Evolutionary conservation across 2,888 invertebrate genomes (phyloP).

Genomic region (Cinara cedri): DNA sequence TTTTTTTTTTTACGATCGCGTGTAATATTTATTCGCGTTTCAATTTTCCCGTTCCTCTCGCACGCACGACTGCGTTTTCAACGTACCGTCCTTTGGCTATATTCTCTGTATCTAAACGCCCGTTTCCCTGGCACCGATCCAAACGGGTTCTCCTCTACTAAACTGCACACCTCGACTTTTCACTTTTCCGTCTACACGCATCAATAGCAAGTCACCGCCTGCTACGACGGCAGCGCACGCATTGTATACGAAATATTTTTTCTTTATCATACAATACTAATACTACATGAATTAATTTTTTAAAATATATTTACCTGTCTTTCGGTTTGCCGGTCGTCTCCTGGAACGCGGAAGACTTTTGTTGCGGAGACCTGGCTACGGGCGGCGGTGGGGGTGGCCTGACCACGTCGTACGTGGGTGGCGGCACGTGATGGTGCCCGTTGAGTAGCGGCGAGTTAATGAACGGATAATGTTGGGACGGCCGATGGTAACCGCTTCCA

Average conservation of each 20-base stretch:
- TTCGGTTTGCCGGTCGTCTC: constrained; percentile 66
- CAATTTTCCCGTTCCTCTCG: constrained; percentile 1
- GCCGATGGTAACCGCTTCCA: constrained; percentile 64
- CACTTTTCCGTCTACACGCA: neutral
- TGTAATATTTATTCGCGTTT: neutral
- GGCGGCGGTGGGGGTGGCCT: constrained; percentile 60
- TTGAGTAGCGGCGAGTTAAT: constrained; percentile 64
- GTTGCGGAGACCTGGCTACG: constrained; percentile 58
- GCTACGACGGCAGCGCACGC: too few species aligned
- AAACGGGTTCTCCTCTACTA: neutral
- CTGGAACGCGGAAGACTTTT: constrained; percentile 27
- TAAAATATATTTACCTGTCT: constrained; percentile 67
- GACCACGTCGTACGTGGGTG: constrained; percentile 71
- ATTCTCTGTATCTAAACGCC: neutral
- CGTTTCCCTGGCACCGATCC: neutral
- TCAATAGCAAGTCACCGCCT: too few species aligned
- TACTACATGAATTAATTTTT: too few species aligned
- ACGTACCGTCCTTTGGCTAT: too few species aligned
- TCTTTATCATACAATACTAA: too few species aligned
- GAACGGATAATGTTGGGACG: constrained; percentile 64
- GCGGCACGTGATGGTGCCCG: constrained; percentile 62
- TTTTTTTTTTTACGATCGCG: neutral
- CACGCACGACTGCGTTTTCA: neutral
- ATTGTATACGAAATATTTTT: neutral
- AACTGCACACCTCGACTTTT: neutral